A percentile compares a stretch with the other conserved stretches of the same genome.
These are phyloP conservation scores for Cotesia glomerata DNA, from an alignment of 1,140 invertebrate genomes.

Conservation along the genomic window DNA sequence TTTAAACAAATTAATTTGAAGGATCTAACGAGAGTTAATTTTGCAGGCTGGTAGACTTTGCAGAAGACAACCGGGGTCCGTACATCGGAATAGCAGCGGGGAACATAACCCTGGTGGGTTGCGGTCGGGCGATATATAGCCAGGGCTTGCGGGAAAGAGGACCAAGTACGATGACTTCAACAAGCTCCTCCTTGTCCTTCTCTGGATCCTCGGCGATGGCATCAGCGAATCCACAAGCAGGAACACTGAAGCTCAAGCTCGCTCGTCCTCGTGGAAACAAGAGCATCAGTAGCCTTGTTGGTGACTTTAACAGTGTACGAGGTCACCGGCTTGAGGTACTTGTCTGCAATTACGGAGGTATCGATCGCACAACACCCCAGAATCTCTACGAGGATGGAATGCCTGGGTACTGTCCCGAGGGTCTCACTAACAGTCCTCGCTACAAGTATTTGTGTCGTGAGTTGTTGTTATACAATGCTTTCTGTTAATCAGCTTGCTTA, in stretches of 20 bases:
- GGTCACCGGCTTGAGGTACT: slow-evolving; percentile 45
- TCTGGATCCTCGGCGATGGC: neutral
- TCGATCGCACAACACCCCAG: slow-evolving; percentile 43
- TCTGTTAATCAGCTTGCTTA: slow-evolving; percentile 80
- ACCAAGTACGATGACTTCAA: slow-evolving; percentile 3
- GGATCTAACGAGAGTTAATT: slow-evolving; percentile 22
- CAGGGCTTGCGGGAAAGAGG: slow-evolving; percentile 10
- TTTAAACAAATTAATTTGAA: slow-evolving; percentile 6
- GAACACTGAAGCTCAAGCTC: neutral
- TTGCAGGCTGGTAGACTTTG: slow-evolving; percentile 42
- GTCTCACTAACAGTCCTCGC: slow-evolving; percentile 41
- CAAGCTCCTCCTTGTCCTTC: neutral
- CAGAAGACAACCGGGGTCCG: slow-evolving; percentile 33
- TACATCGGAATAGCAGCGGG: slow-evolving; percentile 44
- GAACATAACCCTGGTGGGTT: slow-evolving; percentile 45
- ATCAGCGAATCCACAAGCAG: neutral
- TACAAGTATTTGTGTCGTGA: slow-evolving; percentile 51
- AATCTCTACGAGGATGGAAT: slow-evolving; percentile 45
- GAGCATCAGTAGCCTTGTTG: slow-evolving; percentile 9
- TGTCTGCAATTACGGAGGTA: slow-evolving; percentile 58
- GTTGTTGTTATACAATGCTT: slow-evolving; percentile 57
- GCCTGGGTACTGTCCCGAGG: slow-evolving; percentile 46
- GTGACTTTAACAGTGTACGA: too few relatives aligned
- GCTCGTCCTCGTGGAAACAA: slow-evolving; percentile 20
- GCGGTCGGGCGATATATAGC: slow-evolving; percentile 48